A percentile compares a stretch with the other conserved stretches of the same genome.
These are phyloP conservation scores for Seriola rivoliana DNA, from an alignment of 2,113 vertebrate genomes.

Conservation along the genomic window DNA sequence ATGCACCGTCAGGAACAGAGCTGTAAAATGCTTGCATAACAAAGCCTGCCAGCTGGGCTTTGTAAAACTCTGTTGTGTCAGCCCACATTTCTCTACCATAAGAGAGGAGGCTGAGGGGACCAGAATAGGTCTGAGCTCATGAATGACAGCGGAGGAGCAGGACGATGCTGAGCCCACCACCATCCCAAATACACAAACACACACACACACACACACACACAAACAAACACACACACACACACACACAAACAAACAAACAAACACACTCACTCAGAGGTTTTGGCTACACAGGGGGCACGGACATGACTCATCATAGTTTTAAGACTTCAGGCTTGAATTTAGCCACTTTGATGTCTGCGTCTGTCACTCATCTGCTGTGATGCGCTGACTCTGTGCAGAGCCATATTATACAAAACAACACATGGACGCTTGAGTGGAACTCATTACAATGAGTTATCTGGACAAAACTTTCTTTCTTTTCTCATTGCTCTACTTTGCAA, in stretches of 20 bases:
- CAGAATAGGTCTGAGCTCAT: slow-evolving; percentile 19
- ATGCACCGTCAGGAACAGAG: slow-evolving; percentile 38
- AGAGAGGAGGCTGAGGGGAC: slow-evolving; percentile 34
- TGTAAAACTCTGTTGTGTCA: slow-evolving; percentile 42
- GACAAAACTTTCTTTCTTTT: neutral
- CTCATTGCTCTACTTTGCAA: neutral
- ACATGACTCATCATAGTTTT: slow-evolving; percentile 44
- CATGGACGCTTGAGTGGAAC: neutral
- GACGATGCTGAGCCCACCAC: slow-evolving; percentile 8
- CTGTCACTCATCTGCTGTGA: slow-evolving; percentile 25
- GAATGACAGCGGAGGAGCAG: slow-evolving; percentile 22
- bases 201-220: slow-evolving; percentile 17
- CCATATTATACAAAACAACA: slow-evolving; percentile 26
- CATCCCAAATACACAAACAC: neutral
- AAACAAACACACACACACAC: neutral
- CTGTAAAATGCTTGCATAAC: slow-evolving; percentile 47
- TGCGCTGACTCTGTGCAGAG: neutral
- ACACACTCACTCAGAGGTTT: neutral
- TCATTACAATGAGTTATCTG: slow-evolving; percentile 13
- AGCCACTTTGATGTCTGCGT: slow-evolving; percentile 43
- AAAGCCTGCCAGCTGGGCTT: slow-evolving; percentile 56
- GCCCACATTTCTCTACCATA: slow-evolving; percentile 38
- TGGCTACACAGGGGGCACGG: neutral
- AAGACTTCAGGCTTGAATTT: slow-evolving; percentile 44
- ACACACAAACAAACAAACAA: neutral